Conservation (phyloP, 2,888 invertebrate species). For the Oxycera nigricornis region DNA sequence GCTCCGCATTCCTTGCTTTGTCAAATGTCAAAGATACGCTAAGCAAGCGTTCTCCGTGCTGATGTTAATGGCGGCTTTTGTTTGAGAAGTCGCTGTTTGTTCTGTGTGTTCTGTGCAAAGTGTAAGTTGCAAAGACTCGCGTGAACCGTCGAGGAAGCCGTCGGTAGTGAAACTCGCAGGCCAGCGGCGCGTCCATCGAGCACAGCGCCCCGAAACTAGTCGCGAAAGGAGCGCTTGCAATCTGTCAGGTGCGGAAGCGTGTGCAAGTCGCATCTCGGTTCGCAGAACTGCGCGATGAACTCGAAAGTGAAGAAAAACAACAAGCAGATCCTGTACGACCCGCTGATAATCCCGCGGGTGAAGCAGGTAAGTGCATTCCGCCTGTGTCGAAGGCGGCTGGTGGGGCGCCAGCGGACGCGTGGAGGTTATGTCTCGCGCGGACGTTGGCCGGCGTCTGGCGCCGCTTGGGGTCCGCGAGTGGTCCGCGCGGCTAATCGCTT, state of each 20-base stretch:
- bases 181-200: too few relatives aligned
- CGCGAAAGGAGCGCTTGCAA: not conserved
- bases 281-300: not conserved
- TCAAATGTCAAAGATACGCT: too few relatives aligned
- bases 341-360: conserved; percentile 68
- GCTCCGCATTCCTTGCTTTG: too few relatives aligned
- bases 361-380: conserved; percentile 61
- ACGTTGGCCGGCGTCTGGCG: not conserved
- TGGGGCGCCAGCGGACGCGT: conserved; percentile 19
- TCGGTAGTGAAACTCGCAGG: too few relatives aligned
- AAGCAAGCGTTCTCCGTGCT: too few relatives aligned
- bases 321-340: conserved; percentile 62
- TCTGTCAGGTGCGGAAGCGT: not conserved
- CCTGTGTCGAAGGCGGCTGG: not conserved
- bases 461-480: not conserved
- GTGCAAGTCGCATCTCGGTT: not conserved
- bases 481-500: too few relatives aligned
- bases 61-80: too few relatives aligned
- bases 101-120: too few relatives aligned
- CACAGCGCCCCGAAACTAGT: not conserved
- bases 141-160: too few relatives aligned
- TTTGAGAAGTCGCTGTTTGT: too few relatives aligned
- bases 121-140: too few relatives aligned
- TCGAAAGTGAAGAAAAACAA: conserved; percentile 52
- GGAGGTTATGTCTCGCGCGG: conserved; percentile 51